Conservation (phyloP, 2,888 invertebrate species). For the Drosophila demipolita region DNA sequence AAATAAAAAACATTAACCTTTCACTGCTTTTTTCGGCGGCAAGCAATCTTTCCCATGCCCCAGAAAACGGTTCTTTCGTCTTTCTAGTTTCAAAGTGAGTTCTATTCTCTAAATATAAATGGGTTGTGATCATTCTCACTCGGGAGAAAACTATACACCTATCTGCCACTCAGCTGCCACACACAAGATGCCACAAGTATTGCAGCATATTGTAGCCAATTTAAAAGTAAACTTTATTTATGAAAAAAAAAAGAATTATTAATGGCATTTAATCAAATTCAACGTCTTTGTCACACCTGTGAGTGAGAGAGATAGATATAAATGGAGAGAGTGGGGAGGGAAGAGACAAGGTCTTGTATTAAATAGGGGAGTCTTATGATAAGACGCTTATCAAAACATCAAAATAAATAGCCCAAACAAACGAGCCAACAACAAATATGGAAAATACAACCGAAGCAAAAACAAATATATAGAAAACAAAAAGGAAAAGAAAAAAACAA, state of each 20-base stretch:
- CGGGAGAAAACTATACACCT: neutral
- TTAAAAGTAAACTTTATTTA: neutral
- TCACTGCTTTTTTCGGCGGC: neutral
- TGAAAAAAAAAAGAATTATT: neutral
- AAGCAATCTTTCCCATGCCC: neutral
- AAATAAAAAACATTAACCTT: neutral
- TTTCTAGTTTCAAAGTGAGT: neutral
- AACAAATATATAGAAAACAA: neutral
- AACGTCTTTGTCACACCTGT: constrained; percentile 1
- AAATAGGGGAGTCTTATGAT: constrained; percentile 41
- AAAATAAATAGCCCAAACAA: constrained; percentile 35
- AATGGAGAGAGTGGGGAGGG: neutral
- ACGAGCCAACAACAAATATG: constrained; percentile 23
- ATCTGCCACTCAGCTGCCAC: neutral
- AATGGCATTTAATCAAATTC: constrained; percentile 20
- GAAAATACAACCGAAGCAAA: constrained; percentile 19
- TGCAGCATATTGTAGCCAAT: neutral
- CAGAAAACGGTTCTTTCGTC: neutral
- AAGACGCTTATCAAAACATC: constrained; percentile 49
- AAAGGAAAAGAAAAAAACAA: constrained; percentile 8
- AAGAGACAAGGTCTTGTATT: constrained; percentile 12
- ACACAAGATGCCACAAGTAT: constrained; percentile 1
- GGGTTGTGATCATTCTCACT: neutral
- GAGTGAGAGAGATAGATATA: neutral
- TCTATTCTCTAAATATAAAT: neutral